Evolutionary conservation across 1,140 invertebrate species (phyloP).

Genomic region (Scaptomyza pallida): DNA sequence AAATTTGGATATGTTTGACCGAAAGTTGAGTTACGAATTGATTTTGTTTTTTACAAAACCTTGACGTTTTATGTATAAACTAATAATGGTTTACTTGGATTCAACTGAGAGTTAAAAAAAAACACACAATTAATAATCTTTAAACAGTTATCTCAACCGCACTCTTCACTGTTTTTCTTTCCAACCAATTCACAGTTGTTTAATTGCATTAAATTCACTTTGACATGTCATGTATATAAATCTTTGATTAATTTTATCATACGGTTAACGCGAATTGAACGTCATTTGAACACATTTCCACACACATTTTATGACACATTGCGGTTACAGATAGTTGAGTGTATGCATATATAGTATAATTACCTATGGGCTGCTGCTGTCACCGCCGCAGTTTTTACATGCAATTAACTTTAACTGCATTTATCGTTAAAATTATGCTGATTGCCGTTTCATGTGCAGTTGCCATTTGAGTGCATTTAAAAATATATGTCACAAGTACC

Average conservation of each 20-base stretch:
- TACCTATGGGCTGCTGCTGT: slow-evolving; percentile 27
- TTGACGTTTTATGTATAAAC: not conserved
- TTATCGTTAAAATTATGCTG: slow-evolving; percentile 52
- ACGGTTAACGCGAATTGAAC: not conserved
- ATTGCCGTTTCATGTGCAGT: slow-evolving; percentile 47
- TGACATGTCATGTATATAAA: not conserved
- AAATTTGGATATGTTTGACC: not conserved
- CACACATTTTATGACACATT: slow-evolving; percentile 12
- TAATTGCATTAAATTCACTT: not conserved
- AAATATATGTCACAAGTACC: slow-evolving; percentile 13
- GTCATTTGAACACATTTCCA: not conserved
- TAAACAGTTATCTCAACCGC: no score
- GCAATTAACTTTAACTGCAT: slow-evolving; percentile 58
- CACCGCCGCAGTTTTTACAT: slow-evolving; percentile 23
- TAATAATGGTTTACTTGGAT: not conserved
- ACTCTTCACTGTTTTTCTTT: not conserved
- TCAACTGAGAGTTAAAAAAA: no score
- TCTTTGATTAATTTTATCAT: slow-evolving; percentile 2
- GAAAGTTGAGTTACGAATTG: not conserved
- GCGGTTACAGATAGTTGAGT: slow-evolving; percentile 3
- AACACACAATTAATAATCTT: no score
- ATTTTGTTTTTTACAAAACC: not conserved
- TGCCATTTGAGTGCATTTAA: slow-evolving; percentile 33
- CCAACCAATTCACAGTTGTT: not conserved
- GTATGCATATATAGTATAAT: slow-evolving; percentile 17